phyloP scores from a whole-genome alignment of 2,113 vertebrate species.

The Desmodus rotundus region DNA sequence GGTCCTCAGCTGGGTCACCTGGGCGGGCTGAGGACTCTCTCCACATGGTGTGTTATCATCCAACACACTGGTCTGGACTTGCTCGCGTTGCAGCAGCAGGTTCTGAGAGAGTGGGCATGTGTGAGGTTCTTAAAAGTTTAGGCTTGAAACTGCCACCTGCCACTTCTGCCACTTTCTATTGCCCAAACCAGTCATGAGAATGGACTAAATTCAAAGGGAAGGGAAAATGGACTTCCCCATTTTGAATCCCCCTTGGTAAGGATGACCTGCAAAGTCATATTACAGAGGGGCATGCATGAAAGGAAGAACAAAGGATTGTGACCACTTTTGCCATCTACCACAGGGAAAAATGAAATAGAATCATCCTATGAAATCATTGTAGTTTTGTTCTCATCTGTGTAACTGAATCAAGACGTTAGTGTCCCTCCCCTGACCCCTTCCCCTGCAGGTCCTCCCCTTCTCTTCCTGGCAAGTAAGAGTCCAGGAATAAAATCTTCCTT shows the following conservation, averaged over 20 bases:
- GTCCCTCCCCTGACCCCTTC: not conserved
- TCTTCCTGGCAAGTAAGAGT: not conserved
- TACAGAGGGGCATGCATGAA: not conserved
- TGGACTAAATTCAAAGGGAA: not conserved
- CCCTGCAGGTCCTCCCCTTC: not conserved
- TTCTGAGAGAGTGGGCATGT: not conserved
- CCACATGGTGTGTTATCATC: not conserved
- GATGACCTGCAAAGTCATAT: not conserved
- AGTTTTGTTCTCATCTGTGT: not conserved
- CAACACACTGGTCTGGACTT: not conserved
- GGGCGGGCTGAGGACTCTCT: not conserved
- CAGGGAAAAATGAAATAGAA: not conserved
- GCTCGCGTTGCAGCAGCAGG: not conserved
- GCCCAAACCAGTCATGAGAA: not conserved
- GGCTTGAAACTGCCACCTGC: not conserved
- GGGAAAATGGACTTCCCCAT: not conserved
- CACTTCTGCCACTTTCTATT: not conserved
- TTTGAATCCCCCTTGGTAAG: not conserved
- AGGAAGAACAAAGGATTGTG: not conserved
- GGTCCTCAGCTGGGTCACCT: not conserved
- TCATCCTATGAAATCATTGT: not conserved
- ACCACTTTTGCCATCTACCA: not conserved
- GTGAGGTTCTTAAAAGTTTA: not conserved
- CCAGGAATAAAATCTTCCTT: conserved; percentile 3
- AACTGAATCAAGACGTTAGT: not conserved